Conservation (phyloP, 2,888 invertebrate species). For the Epirrita christyi region DNA sequence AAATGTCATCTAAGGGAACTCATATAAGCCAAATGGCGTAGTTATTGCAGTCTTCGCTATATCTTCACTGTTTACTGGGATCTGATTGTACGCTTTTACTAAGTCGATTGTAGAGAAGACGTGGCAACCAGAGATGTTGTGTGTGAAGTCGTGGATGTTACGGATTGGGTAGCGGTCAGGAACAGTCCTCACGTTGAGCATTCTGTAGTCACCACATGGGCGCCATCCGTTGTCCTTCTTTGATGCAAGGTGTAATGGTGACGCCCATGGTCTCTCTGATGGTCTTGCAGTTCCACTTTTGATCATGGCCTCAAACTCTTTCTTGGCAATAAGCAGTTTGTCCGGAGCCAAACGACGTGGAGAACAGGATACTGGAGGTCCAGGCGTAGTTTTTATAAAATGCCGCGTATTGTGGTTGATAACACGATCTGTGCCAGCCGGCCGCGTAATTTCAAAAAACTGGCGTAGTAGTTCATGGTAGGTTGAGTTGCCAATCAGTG, state of each 20-base stretch:
- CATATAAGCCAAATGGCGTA: conserved; percentile 49
- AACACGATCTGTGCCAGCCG: conserved; percentile 22
- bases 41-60: conserved; percentile 49
- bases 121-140: conserved; percentile 6
- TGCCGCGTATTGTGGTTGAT: conserved; percentile 29
- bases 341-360: conserved; percentile 42
- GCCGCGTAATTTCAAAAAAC: conserved; percentile 32
- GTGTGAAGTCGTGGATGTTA: conserved; percentile 17
- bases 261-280: conserved; percentile 46
- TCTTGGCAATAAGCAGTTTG: conserved; percentile 33
- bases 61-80: conserved; percentile 4
- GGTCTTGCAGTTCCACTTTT: conserved; percentile 37
- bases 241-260: conserved; percentile 33
- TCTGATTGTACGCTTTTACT: background rate
- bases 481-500: conserved; percentile 2
- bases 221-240: conserved; percentile 34
- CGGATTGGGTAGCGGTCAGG: conserved; percentile 22
- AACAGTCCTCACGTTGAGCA: conserved; percentile 16
- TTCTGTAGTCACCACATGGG: conserved; percentile 38
- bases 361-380: conserved; percentile 21
- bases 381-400: conserved; percentile 29
- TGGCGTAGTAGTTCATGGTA: conserved; percentile 25
- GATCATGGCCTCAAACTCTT: conserved; percentile 41
- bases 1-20: conserved; percentile 52
- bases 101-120: conserved; percentile 3